phyloP scores from a whole-genome alignment of 2,797 vertebrate species.

The Hyperoplus immaculatus region DNA sequence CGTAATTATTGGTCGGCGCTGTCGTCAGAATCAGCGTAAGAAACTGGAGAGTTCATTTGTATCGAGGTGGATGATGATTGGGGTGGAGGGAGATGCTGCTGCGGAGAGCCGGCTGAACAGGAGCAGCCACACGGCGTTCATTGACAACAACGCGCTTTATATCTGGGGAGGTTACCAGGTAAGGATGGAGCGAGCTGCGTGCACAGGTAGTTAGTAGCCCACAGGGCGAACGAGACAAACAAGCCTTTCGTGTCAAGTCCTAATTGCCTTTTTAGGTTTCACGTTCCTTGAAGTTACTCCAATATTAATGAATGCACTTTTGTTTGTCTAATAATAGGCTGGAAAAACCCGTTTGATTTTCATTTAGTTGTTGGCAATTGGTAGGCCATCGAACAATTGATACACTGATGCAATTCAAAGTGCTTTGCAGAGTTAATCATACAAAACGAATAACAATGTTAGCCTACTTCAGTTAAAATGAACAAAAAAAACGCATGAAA shows the following conservation, averaged over 20 bases:
- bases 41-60: not conserved
- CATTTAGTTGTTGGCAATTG: not conserved
- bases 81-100: not conserved
- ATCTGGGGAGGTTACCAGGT: conserved; percentile 97
- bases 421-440: no score
- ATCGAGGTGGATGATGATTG: conserved; percentile 55
- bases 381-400: no score
- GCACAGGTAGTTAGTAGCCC: no score
- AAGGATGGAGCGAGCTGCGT: conserved; percentile 55
- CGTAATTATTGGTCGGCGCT: no score
- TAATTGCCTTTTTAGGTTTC: no score
- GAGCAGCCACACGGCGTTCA: conserved; percentile 92
- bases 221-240: not conserved
- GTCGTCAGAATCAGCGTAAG: not conserved
- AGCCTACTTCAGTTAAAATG: no score
- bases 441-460: no score
- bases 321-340: not conserved
- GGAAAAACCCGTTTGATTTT: not conserved
- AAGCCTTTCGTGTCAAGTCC: not conserved
- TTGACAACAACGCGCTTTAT: conserved; percentile 86
- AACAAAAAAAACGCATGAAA: no score
- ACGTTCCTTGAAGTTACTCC: no score
- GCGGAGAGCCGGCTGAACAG: conserved; percentile 83
- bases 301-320: not conserved
- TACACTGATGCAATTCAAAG: no score